These are phyloP conservation scores for Anoncus sp. DNA, from an alignment of 2,888 invertebrate species.

Conservation along the genomic window DNA sequence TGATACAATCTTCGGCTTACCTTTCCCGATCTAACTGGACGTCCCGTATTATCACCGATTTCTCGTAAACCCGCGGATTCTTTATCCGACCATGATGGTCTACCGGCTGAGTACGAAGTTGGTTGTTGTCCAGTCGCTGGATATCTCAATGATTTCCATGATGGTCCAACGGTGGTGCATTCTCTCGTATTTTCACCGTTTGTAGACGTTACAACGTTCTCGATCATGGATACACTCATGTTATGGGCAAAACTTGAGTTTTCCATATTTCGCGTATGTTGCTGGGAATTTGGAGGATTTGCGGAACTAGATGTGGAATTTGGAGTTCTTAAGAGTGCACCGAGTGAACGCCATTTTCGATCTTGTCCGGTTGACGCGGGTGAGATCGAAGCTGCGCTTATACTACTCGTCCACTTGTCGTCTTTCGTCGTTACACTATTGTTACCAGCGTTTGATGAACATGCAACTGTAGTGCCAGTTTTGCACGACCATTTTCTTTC, in stretches of 20 bases:
- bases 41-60: constrained; percentile 73
- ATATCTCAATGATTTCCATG: constrained; percentile 64
- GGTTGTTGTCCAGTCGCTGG: constrained; percentile 66
- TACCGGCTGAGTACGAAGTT: constrained; percentile 74
- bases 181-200: constrained; percentile 54
- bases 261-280: constrained; percentile 61
- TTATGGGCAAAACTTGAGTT: constrained; percentile 73
- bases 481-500: constrained; percentile 78
- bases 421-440: constrained; percentile 69
- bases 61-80: constrained; percentile 72
- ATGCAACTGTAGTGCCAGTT: constrained; percentile 65
- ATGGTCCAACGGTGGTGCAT: constrained; percentile 64
- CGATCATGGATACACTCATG: constrained; percentile 79
- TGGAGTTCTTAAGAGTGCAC: constrained; percentile 81
- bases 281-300: constrained; percentile 67
- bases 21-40: constrained; percentile 69
- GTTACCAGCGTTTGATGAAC: constrained; percentile 25
- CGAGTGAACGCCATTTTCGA: constrained; percentile 83
- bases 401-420: constrained; percentile 76
- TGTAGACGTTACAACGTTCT: constrained; percentile 59
- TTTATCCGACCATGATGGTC: constrained; percentile 68
- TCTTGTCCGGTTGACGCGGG: constrained; percentile 79
- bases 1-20: constrained; percentile 78
- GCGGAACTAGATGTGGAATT: constrained; percentile 27
- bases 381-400: constrained; percentile 72